Base-by-base conservation (phyloP, 2,797 vertebrate species). In the Gadopsis marmoratus region DNA sequence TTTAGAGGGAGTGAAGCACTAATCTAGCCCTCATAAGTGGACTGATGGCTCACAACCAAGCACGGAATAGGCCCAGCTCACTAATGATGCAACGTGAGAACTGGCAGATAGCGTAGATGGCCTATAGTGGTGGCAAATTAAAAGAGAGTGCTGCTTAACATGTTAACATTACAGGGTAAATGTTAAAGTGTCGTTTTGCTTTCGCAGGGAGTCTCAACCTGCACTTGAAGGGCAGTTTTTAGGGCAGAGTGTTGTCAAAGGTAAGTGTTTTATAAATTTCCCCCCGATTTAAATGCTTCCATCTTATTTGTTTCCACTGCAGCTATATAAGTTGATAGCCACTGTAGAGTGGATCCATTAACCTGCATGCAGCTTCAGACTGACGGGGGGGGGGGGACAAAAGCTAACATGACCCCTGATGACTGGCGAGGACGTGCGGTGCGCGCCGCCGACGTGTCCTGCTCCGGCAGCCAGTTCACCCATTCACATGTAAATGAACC, bases 401-500 rank as follows among this genome's bases (percentile, higher is more conserved):
- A 93, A 94, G 88, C 72, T 45, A 33, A 37, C 82, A 63, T 73
- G 76, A 64, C 37, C 50, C 21, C 35, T 16, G 26, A n/a, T 81
- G 64, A 94, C 93, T 95, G 95, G 93, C 72, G 81, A 76, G 43
- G 60, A 63, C 67, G 63, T 39, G 81, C 68, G 7, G 55, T 5
- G 82, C 82, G 78, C 92, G 76, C n/a, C 47, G 82, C 14, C 74
- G 77, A 62, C 56, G 81, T 80, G 82, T 75, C 78, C 41, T 35
- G 79, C 83, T 65, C 72, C 50, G 41, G 63, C 77, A 67, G 55
- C 51, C 80, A 74, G 71, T 74, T 78, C 55, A 70, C 65, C 89
- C 48, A 94, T 94, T 95, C 93, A 95, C 84, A 96, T 96, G 95
- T 93, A 96, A 96, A 96, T 95, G 4, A 70, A 1, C 66, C 69